Conservation (phyloP, 1,140 invertebrate genomes). For the Zaprionus ghesquierei region DNA sequence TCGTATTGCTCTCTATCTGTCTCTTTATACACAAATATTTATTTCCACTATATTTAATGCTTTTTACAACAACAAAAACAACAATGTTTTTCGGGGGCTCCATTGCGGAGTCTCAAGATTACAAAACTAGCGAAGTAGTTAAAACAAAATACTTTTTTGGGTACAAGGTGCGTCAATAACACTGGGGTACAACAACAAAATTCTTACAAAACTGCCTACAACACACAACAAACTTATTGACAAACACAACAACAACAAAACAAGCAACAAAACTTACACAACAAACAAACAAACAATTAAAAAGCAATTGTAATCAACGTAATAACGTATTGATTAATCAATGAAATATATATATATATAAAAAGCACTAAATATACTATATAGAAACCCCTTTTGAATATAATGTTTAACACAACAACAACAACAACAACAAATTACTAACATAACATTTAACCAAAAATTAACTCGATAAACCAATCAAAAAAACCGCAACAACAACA, state of each 20-base stretch:
- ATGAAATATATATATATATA: no score
- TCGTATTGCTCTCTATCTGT: slow-evolving; percentile 44
- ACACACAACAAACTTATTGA: slow-evolving; percentile 30
- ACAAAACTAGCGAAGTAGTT: slow-evolving; percentile 24
- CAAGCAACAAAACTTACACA: slow-evolving; percentile 45
- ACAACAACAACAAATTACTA: slow-evolving; percentile 74
- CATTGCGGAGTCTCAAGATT: slow-evolving; percentile 12
- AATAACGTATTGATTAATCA: slow-evolving; percentile 77
- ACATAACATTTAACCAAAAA: slow-evolving; percentile 79
- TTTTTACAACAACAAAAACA: slow-evolving; percentile 60
- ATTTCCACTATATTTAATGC: slow-evolving; percentile 73
- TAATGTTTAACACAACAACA: slow-evolving; percentile 71
- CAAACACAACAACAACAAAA: slow-evolving; percentile 42
- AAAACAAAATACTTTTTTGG: slow-evolving; percentile 39
- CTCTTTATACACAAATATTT: slow-evolving; percentile 16
- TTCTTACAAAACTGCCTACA: slow-evolving; percentile 27
- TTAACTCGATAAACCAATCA: slow-evolving; percentile 56
- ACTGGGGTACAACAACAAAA: slow-evolving; percentile 49
- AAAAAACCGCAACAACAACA: slow-evolving; percentile 40
- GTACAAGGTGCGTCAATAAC: slow-evolving; percentile 77
- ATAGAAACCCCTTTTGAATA: slow-evolving; percentile 25
- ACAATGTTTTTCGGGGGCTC: slow-evolving; percentile 19
- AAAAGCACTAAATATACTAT: slow-evolving; percentile 81
- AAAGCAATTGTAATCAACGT: slow-evolving; percentile 69
- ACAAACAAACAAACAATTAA: slow-evolving; percentile 69